phyloP scores from a whole-genome alignment of 2,113 vertebrate genomes.

The Grantiella picta region DNA sequence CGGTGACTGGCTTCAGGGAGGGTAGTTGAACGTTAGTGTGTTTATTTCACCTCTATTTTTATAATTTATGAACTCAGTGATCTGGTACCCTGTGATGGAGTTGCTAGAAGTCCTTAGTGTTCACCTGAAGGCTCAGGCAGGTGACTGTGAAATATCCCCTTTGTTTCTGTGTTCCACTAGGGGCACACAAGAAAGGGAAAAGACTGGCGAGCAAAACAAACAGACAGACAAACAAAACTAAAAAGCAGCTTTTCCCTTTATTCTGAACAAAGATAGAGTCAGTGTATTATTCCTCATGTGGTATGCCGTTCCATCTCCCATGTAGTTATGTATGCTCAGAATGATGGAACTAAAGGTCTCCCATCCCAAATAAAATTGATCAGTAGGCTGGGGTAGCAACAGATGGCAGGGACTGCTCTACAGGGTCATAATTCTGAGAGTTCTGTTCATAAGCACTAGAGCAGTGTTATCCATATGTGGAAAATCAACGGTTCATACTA shows the following conservation, averaged over 20 bases:
- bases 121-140: neutral
- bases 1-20: neutral
- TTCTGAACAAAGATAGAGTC: neutral
- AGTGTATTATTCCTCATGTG: neutral
- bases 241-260: neutral
- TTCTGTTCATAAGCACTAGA: neutral
- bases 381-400: neutral
- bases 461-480: constrained; percentile 58
- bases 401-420: neutral
- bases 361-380: neutral
- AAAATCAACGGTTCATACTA: constrained; percentile 47
- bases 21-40: neutral
- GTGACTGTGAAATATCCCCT: neutral
- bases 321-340: neutral
- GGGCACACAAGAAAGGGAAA: neutral
- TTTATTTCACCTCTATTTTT: neutral
- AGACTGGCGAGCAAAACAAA: neutral
- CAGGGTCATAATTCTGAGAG: neutral
- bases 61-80: neutral
- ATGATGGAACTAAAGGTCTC: neutral
- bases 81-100: neutral
- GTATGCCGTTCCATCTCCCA: neutral
- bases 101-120: neutral
- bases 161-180: neutral
- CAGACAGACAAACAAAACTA: neutral